Evolutionary conservation across 2,888 invertebrate species (phyloP), one percentile per base, ranked within the genome.

Genomic region (Oscheius myriophilus): DNA sequence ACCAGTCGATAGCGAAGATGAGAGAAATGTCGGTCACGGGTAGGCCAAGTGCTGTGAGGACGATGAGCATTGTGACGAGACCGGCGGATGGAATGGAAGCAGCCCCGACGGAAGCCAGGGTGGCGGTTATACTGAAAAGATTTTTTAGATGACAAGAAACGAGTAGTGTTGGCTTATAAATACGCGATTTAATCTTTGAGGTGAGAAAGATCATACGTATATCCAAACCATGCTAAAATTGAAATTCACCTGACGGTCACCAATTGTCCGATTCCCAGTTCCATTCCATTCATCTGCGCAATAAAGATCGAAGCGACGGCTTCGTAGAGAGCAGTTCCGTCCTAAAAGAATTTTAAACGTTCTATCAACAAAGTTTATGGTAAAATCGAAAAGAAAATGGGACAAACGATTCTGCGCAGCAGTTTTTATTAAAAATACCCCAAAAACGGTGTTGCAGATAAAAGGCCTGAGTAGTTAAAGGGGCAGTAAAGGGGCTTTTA

Each of bases 81-180:
- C 86, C 87, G 16, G 87, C 87, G 0, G 81, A 80, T 2, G 87
- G 87, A 33, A 97, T 94, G 55, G 96, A 95, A 12, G 96, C 96
- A 21, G 96, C 96, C 70, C 97, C 96, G 86, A 97, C 95, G 82
- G 95, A 95, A 0, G 96, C 96, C 65, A 95, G 92, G 0, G 96
- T 97, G 25, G 96, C 95, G 7, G 96, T 96, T 82, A 94, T 92
- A 88, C 95, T 95, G 87, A 73, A 80, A 71, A 6, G 2, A 21
- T 54, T n/a, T n/a, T n/a, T n/a, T n/a, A n/a, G n/a, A n/a, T n/a
- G n/a, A n/a, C n/a, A 12, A 6, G n/a, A n/a, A n/a, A n/a, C n/a
- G n/a, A n/a, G n/a, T n/a, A n/a, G n/a, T n/a, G n/a, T n/a, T n/a
- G n/a, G n/a, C n/a, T n/a, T n/a, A n/a, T n/a, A n/a, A n/a, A n/a